These are phyloP conservation scores for Heliconius charithonia DNA, from an alignment of 2,888 invertebrate genomes.

Conservation along the genomic window DNA sequence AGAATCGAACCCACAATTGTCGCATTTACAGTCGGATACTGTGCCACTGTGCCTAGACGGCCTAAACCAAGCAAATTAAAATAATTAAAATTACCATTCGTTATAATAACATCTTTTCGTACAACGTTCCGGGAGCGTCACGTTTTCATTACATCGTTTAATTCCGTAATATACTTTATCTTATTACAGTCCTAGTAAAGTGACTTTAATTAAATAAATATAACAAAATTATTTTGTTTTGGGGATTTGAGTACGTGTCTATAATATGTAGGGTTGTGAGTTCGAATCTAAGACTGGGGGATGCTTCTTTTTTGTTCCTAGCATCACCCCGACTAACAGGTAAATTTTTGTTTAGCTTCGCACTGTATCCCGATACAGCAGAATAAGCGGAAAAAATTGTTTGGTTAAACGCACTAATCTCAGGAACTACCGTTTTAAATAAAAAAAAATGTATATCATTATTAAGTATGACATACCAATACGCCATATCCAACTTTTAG, in stretches of 20 bases:
- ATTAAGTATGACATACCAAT: too few relatives aligned
- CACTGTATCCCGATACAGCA: too few relatives aligned
- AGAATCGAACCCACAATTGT: background rate
- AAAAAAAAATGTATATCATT: too few relatives aligned
- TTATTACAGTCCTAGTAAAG: slow-evolving; percentile 10
- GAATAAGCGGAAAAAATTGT: too few relatives aligned
- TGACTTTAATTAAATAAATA: slow-evolving; percentile 32
- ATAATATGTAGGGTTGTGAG: background rate
- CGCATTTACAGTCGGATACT: background rate
- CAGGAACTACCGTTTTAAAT: too few relatives aligned
- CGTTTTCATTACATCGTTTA: slow-evolving; percentile 10
- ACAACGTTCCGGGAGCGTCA: background rate
- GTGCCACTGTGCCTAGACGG: background rate
- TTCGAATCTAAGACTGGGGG: background rate
- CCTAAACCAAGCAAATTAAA: background rate
- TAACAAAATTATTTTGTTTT: background rate
- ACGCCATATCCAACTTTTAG: too few relatives aligned
- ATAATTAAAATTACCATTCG: slow-evolving; percentile 12
- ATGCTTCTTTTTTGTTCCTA: background rate
- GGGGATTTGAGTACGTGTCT: background rate
- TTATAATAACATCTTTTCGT: slow-evolving; percentile 12
- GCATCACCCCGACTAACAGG: too few relatives aligned
- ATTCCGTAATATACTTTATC: slow-evolving; percentile 30
- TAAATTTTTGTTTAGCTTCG: too few relatives aligned
- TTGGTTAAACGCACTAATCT: too few relatives aligned